Conservation (phyloP, 2,797 vertebrate species). For the Chromis chromis region DNA sequence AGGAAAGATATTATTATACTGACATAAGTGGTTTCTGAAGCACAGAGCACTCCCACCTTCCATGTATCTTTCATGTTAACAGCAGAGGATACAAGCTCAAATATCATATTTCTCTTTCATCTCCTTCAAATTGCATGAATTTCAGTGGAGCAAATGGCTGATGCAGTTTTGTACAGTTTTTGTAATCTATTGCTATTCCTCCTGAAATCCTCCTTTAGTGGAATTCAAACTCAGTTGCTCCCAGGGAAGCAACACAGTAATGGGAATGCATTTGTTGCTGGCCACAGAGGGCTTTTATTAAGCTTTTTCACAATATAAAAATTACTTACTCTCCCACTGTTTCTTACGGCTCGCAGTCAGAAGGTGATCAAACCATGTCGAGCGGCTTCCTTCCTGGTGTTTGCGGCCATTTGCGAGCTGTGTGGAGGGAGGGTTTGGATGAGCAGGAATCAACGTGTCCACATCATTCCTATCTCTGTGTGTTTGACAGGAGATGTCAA, state of each 20-base stretch:
- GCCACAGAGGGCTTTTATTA: conserved; percentile 52
- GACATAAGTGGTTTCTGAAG: conserved; percentile 52
- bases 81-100: conserved; percentile 48
- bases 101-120: conserved; percentile 59
- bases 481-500: conserved; percentile 85
- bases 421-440: not conserved
- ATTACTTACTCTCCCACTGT: conserved; percentile 29
- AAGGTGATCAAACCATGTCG: conserved; percentile 13
- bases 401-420: too few species aligned
- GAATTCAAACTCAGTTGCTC: conserved; percentile 45
- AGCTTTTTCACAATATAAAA: conserved; percentile 40
- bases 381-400: conserved; percentile 1
- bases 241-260: conserved; percentile 46
- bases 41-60: conserved; percentile 7
- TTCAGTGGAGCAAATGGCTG: conserved; percentile 48
- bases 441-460: not conserved
- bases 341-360: conserved; percentile 37
- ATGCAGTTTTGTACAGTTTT: conserved; percentile 42
- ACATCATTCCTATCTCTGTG: conserved; percentile 7
- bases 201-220: conserved; percentile 35
- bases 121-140: conserved; percentile 54
- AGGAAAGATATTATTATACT: conserved; percentile 33
- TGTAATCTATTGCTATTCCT: conserved; percentile 42
- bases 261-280: conserved; percentile 49
- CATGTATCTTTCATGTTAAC: conserved; percentile 66